phyloP scores from a whole-genome alignment of 2,113 vertebrate genomes.

The Catagonus wagneri region DNA sequence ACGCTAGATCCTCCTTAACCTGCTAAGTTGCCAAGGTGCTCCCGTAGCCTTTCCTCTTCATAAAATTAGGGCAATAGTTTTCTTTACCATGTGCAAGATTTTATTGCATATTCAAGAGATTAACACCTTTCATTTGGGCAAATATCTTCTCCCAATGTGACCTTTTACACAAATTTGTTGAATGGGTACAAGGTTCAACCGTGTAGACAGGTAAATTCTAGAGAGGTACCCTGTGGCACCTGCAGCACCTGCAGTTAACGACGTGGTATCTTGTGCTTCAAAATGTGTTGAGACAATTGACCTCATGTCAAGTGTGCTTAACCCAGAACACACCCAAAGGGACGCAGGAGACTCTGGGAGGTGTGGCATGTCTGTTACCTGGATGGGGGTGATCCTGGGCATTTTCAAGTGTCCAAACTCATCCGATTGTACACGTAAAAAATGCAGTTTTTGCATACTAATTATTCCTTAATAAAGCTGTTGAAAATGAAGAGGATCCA shows the following conservation, averaged over 20 bases:
- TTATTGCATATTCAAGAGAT: not conserved
- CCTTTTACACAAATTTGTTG: not conserved
- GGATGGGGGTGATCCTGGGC: not conserved
- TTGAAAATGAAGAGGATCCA: no score
- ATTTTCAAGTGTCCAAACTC: not conserved
- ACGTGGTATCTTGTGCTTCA: fast-evolving
- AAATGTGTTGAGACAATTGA: not conserved
- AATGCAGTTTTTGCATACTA: not conserved
- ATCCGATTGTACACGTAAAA: not conserved
- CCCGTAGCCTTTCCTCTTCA: not conserved
- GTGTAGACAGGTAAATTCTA: not conserved
- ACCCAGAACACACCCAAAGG: not conserved
- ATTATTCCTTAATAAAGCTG: not conserved
- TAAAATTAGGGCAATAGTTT: not conserved
- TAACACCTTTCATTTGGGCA: not conserved
- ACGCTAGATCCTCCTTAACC: no score
- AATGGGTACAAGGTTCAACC: not conserved
- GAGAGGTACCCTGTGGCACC: not conserved
- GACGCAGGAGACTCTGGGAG: not conserved
- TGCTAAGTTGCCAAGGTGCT: no score
- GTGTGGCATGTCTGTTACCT: not conserved
- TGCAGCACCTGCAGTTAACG: not conserved
- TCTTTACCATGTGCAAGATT: not conserved
- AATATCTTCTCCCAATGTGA: not conserved
- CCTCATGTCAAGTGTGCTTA: not conserved